phyloP scores from a whole-genome alignment of 2,113 vertebrate genomes.

The Platanista minor region DNA sequence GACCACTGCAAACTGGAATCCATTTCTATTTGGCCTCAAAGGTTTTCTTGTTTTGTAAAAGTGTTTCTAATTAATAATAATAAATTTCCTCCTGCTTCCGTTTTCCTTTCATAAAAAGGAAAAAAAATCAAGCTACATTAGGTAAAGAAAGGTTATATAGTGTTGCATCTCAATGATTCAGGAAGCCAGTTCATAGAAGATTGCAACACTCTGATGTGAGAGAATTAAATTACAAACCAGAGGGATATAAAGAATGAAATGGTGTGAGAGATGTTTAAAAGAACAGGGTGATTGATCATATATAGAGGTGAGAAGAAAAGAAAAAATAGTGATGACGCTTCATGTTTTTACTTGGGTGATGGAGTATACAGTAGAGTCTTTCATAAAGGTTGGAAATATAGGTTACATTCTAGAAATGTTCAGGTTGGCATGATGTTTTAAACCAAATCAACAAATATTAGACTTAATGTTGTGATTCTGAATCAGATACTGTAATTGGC shows the following conservation, averaged over 20 bases:
- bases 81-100: slow-evolving; percentile 4
- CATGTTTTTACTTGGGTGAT: not conserved
- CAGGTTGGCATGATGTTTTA: not conserved
- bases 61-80: slow-evolving; percentile 39
- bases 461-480: not conserved
- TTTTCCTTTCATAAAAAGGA: not conserved
- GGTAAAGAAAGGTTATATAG: not conserved
- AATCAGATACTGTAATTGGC: not conserved
- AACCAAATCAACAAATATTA: not conserved
- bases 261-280: not conserved
- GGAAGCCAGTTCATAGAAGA: not conserved
- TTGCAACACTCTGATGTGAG: not conserved
- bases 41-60: not conserved
- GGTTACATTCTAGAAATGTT: not conserved
- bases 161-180: not conserved
- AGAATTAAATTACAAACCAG: not conserved
- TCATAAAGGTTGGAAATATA: not conserved
- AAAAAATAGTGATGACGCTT: not conserved
- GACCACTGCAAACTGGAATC: not conserved
- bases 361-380: accelerated
- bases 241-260: not conserved
- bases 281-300: not conserved
- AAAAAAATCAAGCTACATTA: not conserved
- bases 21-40: not conserved
- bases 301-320: not conserved